Base-by-base conservation (phyloP, 2,113 vertebrate genomes). In the Dasypus novemcinctus region DNA sequence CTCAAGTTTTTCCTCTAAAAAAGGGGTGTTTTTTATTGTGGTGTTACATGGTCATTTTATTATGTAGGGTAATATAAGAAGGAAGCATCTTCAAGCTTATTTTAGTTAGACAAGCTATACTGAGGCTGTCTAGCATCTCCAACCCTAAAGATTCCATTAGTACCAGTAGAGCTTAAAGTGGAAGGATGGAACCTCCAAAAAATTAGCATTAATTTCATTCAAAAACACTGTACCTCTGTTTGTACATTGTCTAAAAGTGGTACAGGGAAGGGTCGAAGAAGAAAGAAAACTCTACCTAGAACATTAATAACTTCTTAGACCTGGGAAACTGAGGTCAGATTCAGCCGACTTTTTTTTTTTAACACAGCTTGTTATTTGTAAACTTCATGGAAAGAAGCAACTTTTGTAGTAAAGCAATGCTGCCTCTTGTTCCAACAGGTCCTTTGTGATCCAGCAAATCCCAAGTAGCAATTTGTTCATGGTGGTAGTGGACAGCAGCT, bases 381-480 rank as follows among this genome's bases (percentile, higher is more conserved):
- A 80, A 9, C 31, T 8, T 59, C 43, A 18, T 13, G n/a, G 5
- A 57, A 69, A 12, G 27, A 61, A 49, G 12, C 49, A 74, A 27
- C 23, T 36, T 66, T 36, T 31, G 2, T 64, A 64, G 57, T 20
- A 76, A 83, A 71, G 11, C 33, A 63, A 21, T 92, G 9, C 36
- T 97, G 63, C 93, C 43, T 98, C 92, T 97, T 97, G 93, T 81
- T 87, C 95, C 96, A 95, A 79, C 98, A 99, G 99, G 97, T 99
- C 99, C 78, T 99, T 99, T 98, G 99, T 99, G 97, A 99, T 99
- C 96, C 99, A 99, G 97, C 99, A 99, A 97, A 99, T 99, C 97
- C 99, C 99, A 88, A 99, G 99, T 98, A 99, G 99, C 98, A 99
- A 99, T 96, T 99, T 99, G 80, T 99, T 99, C 98, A 99, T 99